Conservation (phyloP, 2,888 invertebrate species). For the Troides helena region DNA sequence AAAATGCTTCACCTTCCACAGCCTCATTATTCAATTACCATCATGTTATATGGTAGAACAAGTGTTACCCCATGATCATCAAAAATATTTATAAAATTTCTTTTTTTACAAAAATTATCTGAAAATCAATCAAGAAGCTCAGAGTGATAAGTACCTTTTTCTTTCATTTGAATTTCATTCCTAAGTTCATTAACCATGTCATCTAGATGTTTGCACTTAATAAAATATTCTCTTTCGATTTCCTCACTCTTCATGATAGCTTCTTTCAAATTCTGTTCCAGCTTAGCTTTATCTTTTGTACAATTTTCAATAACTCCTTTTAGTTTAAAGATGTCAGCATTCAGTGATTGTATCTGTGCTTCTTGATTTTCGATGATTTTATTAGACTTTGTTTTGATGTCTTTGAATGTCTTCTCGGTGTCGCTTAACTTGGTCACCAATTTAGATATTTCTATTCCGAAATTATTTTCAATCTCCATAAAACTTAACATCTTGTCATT, state of each 20-base stretch:
- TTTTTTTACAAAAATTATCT: conserved; percentile 1
- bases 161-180: conserved; percentile 40
- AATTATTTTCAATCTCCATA: conserved; percentile 42
- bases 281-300: conserved; percentile 34
- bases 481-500: conserved; percentile 44
- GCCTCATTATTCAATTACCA: too few relatives aligned
- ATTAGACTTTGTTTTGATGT: conserved; percentile 38
- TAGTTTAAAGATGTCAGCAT: conserved; percentile 41
- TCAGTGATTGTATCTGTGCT: conserved; percentile 40
- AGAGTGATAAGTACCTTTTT: conserved; percentile 35
- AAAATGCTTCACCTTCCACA: too few relatives aligned
- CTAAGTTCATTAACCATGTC: conserved; percentile 38
- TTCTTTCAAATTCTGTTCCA: conserved; percentile 40
- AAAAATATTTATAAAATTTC: neutral
- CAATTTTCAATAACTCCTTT: conserved; percentile 37
- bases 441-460: conserved; percentile 43
- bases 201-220: conserved; percentile 41
- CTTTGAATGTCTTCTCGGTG: conserved; percentile 44
- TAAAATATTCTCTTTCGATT: conserved; percentile 47
- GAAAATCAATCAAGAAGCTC: too few relatives aligned
- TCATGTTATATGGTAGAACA: too few relatives aligned
- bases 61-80: too few relatives aligned
- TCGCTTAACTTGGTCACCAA: conserved; percentile 45
- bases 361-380: conserved; percentile 40
- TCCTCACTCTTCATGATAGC: conserved; percentile 40